Evolutionary conservation across 2,888 invertebrate species (phyloP).

Genomic region (Tipula vernalis): DNA sequence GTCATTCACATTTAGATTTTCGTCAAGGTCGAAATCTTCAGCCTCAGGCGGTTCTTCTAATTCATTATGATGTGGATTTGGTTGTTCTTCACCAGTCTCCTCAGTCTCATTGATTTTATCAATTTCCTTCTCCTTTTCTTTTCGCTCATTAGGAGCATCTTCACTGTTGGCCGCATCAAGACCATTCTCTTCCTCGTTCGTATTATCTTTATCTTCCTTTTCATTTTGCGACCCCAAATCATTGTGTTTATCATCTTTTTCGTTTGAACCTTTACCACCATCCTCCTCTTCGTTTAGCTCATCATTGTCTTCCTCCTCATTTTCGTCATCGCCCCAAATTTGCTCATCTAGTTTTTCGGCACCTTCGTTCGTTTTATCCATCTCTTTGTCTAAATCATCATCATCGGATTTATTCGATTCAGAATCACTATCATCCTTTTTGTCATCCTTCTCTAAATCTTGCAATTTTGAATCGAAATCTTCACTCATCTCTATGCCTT

Average conservation of each 20-base stretch:
- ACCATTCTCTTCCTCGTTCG: slow-evolving; percentile 38
- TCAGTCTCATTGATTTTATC: slow-evolving; percentile 76
- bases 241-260: slow-evolving; percentile 50
- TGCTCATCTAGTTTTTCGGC: slow-evolving; percentile 71
- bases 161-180: slow-evolving; percentile 28
- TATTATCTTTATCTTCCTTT: slow-evolving; percentile 42
- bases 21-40: slow-evolving; percentile 77
- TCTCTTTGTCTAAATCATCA: slow-evolving; percentile 84
- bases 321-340: slow-evolving; percentile 77
- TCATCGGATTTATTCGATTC: slow-evolving; percentile 35
- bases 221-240: slow-evolving; percentile 38
- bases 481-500: slow-evolving; percentile 91
- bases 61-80: slow-evolving; percentile 68
- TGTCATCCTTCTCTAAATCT: slow-evolving; percentile 42
- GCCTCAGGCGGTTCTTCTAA: slow-evolving; percentile 66
- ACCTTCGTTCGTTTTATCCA: slow-evolving; percentile 88
- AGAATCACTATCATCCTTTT: slow-evolving; percentile 48
- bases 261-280: slow-evolving; percentile 56
- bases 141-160: slow-evolving; percentile 26
- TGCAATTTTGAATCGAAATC: slow-evolving; percentile 86
- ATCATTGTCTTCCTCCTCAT: slow-evolving; percentile 47
- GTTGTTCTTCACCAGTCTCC: slow-evolving; percentile 58
- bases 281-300: slow-evolving; percentile 46
- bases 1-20: slow-evolving; percentile 71
- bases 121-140: slow-evolving; percentile 51